These are phyloP conservation scores for Saturnia pavonia DNA, from an alignment of 2,888 invertebrate species.

Conservation along the genomic window DNA sequence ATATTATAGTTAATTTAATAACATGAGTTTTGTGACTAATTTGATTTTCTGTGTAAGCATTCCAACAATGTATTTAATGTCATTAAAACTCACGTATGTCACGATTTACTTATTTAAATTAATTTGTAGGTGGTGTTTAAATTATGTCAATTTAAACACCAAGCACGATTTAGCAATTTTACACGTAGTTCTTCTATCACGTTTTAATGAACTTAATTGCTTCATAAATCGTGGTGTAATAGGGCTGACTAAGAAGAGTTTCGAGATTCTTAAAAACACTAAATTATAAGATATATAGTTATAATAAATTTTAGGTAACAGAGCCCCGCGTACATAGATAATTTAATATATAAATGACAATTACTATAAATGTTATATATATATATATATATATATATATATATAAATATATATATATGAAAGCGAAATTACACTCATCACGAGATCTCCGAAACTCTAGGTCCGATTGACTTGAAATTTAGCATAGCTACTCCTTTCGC, in stretches of 20 bases:
- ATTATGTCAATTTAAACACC: neutral
- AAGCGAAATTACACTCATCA: too few relatives aligned
- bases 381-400: too few relatives aligned
- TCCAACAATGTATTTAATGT: neutral
- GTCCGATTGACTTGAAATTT: too few relatives aligned
- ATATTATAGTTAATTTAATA: too few relatives aligned
- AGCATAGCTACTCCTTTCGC: too few relatives aligned
- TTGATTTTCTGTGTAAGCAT: neutral
- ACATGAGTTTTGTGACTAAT: neutral
- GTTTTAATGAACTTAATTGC: conserved; percentile 16
- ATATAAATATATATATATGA: too few relatives aligned
- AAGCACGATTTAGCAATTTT: conserved; percentile 1
- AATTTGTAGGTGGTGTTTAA: neutral
- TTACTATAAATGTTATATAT: too few relatives aligned
- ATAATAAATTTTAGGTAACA: neutral
- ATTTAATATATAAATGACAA: neutral
- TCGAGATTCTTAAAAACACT: neutral
- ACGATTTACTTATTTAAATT: neutral
- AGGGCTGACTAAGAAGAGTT: neutral
- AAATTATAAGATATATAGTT: neutral
- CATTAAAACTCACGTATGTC: neutral
- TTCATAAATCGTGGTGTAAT: conserved; percentile 13
- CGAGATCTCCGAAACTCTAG: too few relatives aligned
- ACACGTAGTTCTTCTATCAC: conserved; percentile 4
- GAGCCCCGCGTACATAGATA: too few relatives aligned